A percentile compares a stretch with the other conserved stretches of the same genome.
These are phyloP conservation scores for Gymnobelideus leadbeateri DNA, from an alignment of 2,113 vertebrate species.

Conservation along the genomic window DNA sequence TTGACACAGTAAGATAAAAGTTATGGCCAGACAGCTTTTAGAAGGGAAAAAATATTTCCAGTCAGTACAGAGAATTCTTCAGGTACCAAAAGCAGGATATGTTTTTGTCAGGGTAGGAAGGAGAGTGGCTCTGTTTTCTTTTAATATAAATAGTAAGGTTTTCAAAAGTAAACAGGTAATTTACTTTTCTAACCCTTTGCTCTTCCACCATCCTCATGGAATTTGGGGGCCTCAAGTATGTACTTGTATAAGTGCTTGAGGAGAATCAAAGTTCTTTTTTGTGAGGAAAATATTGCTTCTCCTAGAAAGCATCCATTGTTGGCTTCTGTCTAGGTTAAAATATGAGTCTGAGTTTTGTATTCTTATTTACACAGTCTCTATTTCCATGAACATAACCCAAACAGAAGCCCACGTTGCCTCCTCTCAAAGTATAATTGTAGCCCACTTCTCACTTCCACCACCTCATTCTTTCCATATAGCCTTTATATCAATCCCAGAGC, in stretches of 20 bases:
- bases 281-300: background rate
- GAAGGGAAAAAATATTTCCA: slow-evolving; percentile 1
- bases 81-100: background rate
- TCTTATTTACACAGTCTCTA: background rate
- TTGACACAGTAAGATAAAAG: background rate
- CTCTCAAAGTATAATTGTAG: background rate
- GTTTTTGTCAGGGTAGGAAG: background rate
- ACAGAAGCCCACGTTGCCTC: background rate
- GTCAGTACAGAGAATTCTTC: background rate
- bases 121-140: background rate
- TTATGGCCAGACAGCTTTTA: slow-evolving; percentile 12
- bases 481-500: background rate
- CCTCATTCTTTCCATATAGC: background rate
- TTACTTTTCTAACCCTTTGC: slow-evolving; percentile 18
- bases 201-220: background rate
- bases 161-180: background rate
- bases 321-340: background rate
- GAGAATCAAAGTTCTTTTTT: background rate
- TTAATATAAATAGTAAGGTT: slow-evolving; percentile 18
- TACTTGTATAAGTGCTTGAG: background rate
- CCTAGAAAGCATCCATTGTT: background rate
- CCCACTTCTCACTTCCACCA: background rate
- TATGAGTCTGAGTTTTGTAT: background rate
- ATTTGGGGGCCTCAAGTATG: background rate
- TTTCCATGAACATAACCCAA: background rate